Base-by-base conservation (phyloP, 2,113 vertebrate species). In the Antennarius striatus region DNA sequence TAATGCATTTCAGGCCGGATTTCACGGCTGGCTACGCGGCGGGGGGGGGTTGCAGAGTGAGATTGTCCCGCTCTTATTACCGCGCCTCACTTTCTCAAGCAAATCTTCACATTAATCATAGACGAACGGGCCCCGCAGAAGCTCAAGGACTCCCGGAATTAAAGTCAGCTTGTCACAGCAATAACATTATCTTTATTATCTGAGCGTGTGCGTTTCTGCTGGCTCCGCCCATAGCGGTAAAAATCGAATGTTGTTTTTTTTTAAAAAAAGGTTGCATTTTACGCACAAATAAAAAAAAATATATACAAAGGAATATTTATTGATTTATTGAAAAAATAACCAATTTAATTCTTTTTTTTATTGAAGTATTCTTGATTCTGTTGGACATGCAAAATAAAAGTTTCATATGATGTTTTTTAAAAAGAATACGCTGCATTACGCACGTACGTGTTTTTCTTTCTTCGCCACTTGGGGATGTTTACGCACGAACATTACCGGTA, bases 21-120 rank as follows among this genome's bases (percentile, higher is more conserved):
- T 98, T 98, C 95, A 97, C 93, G 95, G 94, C 91, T 97, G 95
- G 92, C 91, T 95, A 93, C 93, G 89, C 91, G 86, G 42, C 1
- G 46, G 51, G 91, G 93, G 46, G 2, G 52, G 4, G 48, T 50
- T 3, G 28, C 92, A 93, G 93, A 93, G 93, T 93, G 91, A 94
- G 91, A 95, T 95, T 93, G 91, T 92, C 73, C 84, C 92, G 92
- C 52, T 91, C 94, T 95, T 95, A 96, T 96, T 96, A 94, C 91
- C 85, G 92, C 89, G 92, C 92, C 90, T 92, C 92, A 93, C 93
- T 94, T 96, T 95, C 95, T 94, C 94, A 93, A 92, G 88, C 92
- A 95, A 96, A 96, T 94, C 94, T 93, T 90, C 94, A 91, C 95
- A 96, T 98, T 96, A 96, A 98, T 97, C 96, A 98, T 93, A 91